A percentile compares a stretch with the other conserved stretches of the same genome.
Evolutionary conservation across 2,888 invertebrate genomes (phyloP).

Genomic region (Cheilosia soror): DNA sequence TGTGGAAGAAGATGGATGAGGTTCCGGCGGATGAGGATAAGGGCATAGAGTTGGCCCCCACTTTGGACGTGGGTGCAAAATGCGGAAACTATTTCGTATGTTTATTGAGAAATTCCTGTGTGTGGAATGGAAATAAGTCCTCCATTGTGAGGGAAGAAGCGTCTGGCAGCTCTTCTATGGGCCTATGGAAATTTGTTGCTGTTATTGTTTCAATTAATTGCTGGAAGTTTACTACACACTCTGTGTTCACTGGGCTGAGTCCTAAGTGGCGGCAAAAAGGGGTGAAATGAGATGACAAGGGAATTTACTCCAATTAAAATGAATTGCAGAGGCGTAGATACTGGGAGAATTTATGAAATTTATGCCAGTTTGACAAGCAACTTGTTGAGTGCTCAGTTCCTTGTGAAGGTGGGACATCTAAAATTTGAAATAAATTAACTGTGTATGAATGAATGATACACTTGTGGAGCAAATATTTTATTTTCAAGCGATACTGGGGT

Average conservation of each 20-base stretch:
- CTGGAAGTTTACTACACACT: slow-evolving; percentile 66
- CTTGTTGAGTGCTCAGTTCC: slow-evolving; percentile 64
- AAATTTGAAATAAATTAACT: slow-evolving; percentile 54
- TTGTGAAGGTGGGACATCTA: slow-evolving; percentile 46
- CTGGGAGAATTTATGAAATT: slow-evolving; percentile 61
- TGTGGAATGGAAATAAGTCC: slow-evolving; percentile 69
- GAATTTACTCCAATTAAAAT: slow-evolving; percentile 75
- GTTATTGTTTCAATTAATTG: slow-evolving; percentile 75
- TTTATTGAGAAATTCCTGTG: slow-evolving; percentile 83
- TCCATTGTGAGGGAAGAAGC: slow-evolving; percentile 31
- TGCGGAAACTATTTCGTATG: slow-evolving; percentile 80
- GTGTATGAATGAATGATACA: slow-evolving; percentile 50
- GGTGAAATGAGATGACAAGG: slow-evolving; percentile 67
- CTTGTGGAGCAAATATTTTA: slow-evolving; percentile 26
- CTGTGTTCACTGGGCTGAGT: slow-evolving; percentile 25
- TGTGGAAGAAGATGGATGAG: slow-evolving; percentile 70
- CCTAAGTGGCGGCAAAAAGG: slow-evolving; percentile 48
- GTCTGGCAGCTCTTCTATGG: slow-evolving; percentile 34
- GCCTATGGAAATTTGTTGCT: slow-evolving; percentile 73
- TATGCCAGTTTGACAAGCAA: slow-evolving; percentile 70
- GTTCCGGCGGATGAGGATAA: slow-evolving; percentile 74
- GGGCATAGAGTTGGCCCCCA: slow-evolving; percentile 51
- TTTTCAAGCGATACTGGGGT: not conserved
- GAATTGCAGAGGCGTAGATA: slow-evolving; percentile 61
- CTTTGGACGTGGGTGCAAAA: slow-evolving; percentile 74